A percentile compares a stretch with the other conserved stretches of the same genome.
These are phyloP conservation scores for Rugalucina vietnamica DNA, from an alignment of 2,888 invertebrate genomes.

Conservation along the genomic window DNA sequence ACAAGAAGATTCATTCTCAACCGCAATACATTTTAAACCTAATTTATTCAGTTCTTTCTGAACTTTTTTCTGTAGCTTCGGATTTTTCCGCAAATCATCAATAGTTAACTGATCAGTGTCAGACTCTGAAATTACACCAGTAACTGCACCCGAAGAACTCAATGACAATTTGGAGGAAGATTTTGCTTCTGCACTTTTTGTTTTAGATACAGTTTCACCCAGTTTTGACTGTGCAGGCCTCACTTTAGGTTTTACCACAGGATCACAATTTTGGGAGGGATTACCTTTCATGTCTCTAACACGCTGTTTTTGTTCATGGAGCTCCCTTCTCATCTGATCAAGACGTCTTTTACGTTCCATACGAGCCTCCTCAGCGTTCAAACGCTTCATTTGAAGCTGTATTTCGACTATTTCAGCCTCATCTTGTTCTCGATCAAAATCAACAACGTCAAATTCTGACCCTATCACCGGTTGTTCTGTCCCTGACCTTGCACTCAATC, in stretches of 20 bases:
- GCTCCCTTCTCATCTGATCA: neutral
- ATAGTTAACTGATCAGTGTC: neutral
- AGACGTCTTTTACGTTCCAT: neutral
- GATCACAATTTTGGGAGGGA: neutral
- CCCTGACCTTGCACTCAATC: neutral
- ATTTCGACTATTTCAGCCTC: neutral
- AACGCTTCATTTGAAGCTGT: neutral
- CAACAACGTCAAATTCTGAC: neutral
- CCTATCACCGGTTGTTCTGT: neutral
- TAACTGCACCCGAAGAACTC: neutral
- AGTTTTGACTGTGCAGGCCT: neutral
- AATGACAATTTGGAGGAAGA: neutral
- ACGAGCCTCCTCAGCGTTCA: neutral
- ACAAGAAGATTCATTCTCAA: neutral
- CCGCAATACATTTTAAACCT: neutral
- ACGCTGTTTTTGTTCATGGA: neutral
- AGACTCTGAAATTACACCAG: neutral
- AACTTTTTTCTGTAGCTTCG: neutral
- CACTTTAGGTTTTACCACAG: neutral
- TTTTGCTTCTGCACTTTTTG: neutral
- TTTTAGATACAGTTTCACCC: neutral
- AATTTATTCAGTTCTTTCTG: slow-evolving; percentile 10
- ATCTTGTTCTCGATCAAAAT: neutral
- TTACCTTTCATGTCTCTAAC: neutral
- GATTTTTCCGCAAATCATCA: slow-evolving; percentile 9